Evolutionary conservation across 1,140 invertebrate genomes (phyloP).

Genomic region (Drosophila lowei): DNA sequence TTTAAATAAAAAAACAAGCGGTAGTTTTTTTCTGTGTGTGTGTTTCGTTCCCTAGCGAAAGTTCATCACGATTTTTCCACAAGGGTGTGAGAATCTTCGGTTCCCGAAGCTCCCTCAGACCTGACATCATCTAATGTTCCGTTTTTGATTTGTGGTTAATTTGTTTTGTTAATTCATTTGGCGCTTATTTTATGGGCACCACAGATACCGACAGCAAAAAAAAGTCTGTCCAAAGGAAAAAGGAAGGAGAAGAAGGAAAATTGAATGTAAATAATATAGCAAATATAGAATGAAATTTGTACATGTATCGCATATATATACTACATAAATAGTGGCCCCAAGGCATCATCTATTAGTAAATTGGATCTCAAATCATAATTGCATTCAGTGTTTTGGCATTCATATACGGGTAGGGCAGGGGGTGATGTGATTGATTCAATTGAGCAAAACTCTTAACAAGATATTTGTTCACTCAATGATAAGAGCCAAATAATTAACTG

Average conservation of each 20-base stretch:
- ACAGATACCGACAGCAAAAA: not conserved
- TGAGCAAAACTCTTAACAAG: conserved; percentile 5
- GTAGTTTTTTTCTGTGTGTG: too few relatives aligned
- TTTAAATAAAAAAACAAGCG: too few relatives aligned
- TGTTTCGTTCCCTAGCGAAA: too few relatives aligned
- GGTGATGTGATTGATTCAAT: not conserved
- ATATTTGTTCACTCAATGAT: not conserved
- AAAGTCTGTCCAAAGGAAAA: not conserved
- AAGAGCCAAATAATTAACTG: not conserved
- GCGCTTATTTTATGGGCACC: not conserved
- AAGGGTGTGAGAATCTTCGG: not conserved
- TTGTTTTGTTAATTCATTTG: conserved; percentile 3
- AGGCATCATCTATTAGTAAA: conserved; percentile 8
- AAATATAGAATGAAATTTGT: conserved; percentile 9
- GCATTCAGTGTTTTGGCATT: conserved; percentile 13
- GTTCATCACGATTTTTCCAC: too few relatives aligned
- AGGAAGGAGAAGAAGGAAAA: not conserved
- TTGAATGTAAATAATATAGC: conserved; percentile 8
- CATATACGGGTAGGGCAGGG: not conserved
- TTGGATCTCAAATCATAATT: conserved; percentile 10
- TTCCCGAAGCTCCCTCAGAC: too few relatives aligned
- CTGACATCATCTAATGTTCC: too few relatives aligned
- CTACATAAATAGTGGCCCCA: too few relatives aligned
- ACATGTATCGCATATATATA: not conserved
- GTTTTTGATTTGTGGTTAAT: not conserved